Conservation (phyloP, 2,113 vertebrate genomes). For the Callospermophilus lateralis region DNA sequence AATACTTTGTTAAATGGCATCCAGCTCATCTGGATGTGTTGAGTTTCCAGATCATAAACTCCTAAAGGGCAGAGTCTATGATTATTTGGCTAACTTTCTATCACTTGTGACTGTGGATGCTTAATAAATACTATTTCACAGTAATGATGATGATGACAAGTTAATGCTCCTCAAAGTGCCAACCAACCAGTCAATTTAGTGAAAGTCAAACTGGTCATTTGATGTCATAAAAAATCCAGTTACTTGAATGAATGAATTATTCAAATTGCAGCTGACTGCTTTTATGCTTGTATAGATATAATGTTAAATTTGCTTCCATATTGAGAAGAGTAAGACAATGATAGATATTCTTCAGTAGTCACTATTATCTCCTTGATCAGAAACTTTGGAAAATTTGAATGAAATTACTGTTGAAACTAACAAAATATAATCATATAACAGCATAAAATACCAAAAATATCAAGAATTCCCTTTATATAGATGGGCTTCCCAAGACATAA, state of each 20-base stretch:
- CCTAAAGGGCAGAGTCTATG: slow-evolving; percentile 75
- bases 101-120: slow-evolving; percentile 40
- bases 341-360: background rate
- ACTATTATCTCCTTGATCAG: slow-evolving; percentile 25
- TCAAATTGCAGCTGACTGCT: slow-evolving; percentile 67
- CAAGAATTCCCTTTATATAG: slow-evolving; percentile 4
- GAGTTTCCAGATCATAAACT: slow-evolving; percentile 82
- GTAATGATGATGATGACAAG: slow-evolving; percentile 77
- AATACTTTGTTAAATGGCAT: slow-evolving; percentile 67
- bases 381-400: slow-evolving; percentile 13
- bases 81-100: slow-evolving; percentile 79
- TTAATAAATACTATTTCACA: slow-evolving; percentile 79
- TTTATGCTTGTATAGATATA: slow-evolving; percentile 57
- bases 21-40: slow-evolving; percentile 67
- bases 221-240: slow-evolving; percentile 69
- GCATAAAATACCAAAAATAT: background rate
- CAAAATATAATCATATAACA: slow-evolving; percentile 16
- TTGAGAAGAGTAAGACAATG: slow-evolving; percentile 42
- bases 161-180: slow-evolving; percentile 73
- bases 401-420: slow-evolving; percentile 35
- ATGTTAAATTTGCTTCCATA: slow-evolving; percentile 41
- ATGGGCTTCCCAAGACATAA: background rate
- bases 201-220: slow-evolving; percentile 81
- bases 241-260: slow-evolving; percentile 74
- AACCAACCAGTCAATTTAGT: slow-evolving; percentile 76